Conservation (phyloP, 2,797 vertebrate genomes). For the Gymnothorax javanicus region DNA sequence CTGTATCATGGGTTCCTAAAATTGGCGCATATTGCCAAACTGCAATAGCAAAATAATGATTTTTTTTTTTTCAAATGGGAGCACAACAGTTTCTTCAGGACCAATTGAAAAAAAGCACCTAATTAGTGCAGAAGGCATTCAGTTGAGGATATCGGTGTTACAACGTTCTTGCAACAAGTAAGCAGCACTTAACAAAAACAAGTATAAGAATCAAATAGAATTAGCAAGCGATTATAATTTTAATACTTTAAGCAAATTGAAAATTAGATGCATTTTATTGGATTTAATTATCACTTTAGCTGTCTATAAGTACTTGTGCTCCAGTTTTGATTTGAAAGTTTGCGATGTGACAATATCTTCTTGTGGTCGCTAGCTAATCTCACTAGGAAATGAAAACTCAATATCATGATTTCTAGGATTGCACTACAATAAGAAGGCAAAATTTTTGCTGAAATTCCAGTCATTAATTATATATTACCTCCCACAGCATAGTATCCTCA, state of each 20-base stretch:
- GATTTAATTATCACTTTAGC: conserved; percentile 20
- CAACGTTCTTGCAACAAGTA: conserved; percentile 1
- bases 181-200: conserved; percentile 3
- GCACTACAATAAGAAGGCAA: background rate
- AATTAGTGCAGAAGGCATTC: conserved; percentile 32
- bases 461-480: background rate
- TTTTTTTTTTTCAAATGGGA: conserved; percentile 11
- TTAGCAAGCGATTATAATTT: conserved; percentile 1
- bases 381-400: background rate
- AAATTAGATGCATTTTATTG: background rate
- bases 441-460: background rate
- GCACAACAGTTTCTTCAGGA: background rate
- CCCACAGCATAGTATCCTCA: background rate
- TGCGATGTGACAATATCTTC: background rate
- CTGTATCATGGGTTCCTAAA: background rate
- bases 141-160: conserved; percentile 3
- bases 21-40: background rate
- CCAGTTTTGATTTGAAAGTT: background rate
- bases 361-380: background rate
- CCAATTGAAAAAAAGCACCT: background rate
- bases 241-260: background rate
- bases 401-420: background rate
- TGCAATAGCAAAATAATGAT: conserved; percentile 21
- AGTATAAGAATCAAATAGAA: conserved; percentile 27
- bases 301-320: background rate